Base-by-base conservation (phyloP, 2,797 vertebrate species). In the Cyclura pinguis region DNA sequence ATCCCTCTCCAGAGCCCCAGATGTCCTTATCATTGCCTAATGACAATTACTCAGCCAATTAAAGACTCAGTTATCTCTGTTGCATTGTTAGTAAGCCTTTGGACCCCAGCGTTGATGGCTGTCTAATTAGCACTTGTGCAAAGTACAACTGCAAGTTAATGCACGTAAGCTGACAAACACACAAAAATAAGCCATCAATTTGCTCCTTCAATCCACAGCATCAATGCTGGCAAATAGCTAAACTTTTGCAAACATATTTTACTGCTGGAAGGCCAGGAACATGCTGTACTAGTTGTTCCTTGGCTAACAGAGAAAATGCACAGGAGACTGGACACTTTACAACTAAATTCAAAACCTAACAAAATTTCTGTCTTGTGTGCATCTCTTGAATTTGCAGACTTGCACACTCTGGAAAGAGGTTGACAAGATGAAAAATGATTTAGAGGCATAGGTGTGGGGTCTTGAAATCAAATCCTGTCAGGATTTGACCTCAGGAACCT, bases 11-110 rank as follows among this genome's bases (percentile, higher is more conserved):
- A 97, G 97, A 97, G 97, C 96, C 97, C 97, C 97, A 97, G 97
- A 97, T 97, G 97, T 97, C 97, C 97, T 97, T 95, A 97, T 95
- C 73, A 64, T 95, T 96, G 96, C 96, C 96, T 97, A 97, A 97
- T 97, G 97, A 97, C 97, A 97, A 97, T 95, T 95, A 97, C 89
- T 97, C 97, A 96, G 96, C 96, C 97, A 97, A 97, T 97, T 96
- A 97, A 86, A 97, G 97, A 97, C 95, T 91, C 95, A 93, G 96
- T 95, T 92, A 96, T 96, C 96, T 96, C 96, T 96, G 97, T 91
- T 93, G 92, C 95, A 95, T 97, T 97, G 97, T 97, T 96, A 95
- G 97, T 91, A 94, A 96, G 96, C 95, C 96, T 96, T 93, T 96
- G 97, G 96, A 95, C 96, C 95, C 24, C 95, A 91, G 85, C 87